Base-by-base conservation (phyloP, 2,113 vertebrate genomes). In the Candoia aspera region DNA sequence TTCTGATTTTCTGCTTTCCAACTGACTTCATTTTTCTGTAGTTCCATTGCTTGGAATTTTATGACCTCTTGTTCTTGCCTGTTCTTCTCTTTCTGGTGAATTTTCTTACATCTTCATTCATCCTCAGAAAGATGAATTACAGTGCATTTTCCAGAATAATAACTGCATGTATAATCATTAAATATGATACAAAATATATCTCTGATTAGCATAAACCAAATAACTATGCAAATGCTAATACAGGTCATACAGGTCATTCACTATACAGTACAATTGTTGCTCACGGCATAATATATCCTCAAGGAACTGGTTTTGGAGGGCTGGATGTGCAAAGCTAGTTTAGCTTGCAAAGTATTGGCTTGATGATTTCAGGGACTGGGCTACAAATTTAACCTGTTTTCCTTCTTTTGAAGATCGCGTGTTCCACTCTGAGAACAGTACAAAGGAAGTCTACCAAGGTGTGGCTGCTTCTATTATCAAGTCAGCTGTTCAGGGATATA, bases 401-500 rank as follows among this genome's bases (percentile, higher is more conserved):
- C 87, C 13, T 54, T 98, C 91, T 94, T 86, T 95, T 95, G 33
- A 94, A 98, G 99, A 99, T 96, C 96, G 98, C 84, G 99, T 99
- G 33, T 99, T 99, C 96, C 96, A 98, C 8, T 97, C 98, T 2
- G 95, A 95, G 0, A 98, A 99, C 97, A 98, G 97, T 49, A 99
- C 99, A 26, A 95, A 95, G 91, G 97, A 98, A 60, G 97, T 99
- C 2, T 99, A 99, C 92, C 97, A 98, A 88, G 97, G 97, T 68
- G 98, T 99, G 13, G 98, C 99, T 17, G 98, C 98, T 92, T 98
- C 99, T 15, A 98, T 99, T 95, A 98, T 99, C 58, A 97, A 98
- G n/a, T 99, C 99, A 73, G 97, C 98, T 26, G 98, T 99, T 17
- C 96, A 97, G 73, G 99, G 99, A 64, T 99, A 99, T 89, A 99